Base-by-base conservation (phyloP, 2,113 vertebrate genomes). In the Nymphicus hollandicus region DNA sequence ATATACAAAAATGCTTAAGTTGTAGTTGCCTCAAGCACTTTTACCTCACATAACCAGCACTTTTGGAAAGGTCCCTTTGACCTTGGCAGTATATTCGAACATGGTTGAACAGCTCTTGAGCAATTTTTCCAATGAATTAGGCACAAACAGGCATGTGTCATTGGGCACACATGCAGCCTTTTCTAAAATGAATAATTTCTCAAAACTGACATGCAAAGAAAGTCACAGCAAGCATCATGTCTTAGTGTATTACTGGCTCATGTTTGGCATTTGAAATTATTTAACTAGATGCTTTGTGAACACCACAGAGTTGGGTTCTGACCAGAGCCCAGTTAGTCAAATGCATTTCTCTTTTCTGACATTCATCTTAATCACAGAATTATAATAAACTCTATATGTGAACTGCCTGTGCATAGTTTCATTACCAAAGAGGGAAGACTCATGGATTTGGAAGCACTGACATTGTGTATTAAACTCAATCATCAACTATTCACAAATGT, bases 181-280 rank as follows among this genome's bases (percentile, higher is more conserved):
- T 92, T 91, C 56, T 76, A 96, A 97, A 94, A 95, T 92, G 85
- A 89, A 95, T 89, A 91, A 58, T 91, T 92, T 96, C 56, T 94
- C 61, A 76, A 87, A 96, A 82, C 44, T 87, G 41, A 13, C n/a
- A 1, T 37, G 39, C 33, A 82, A 72, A 89, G 20, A 60, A 76
- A 61, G 25, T 69, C 73, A 86, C 50, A 92, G 53, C 10, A 90
- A 92, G n/a, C 29, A 66, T 10, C 25, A 66, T 61, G 60, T 81
- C 66, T 52, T 37, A 53, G 7, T 44, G 16, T 55, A 72, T 85
- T 89, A 55, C 47, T 87, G 41, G 13, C 4, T 87, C 9, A 1
- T 55, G 31, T 85, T 72, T 82, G 31, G 22, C 44, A 52, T 81
- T 64, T 87, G 37, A 89, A 89, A 64, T 92, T 87, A 49, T 24